A percentile compares a stretch with the other conserved stretches of the same genome.
phyloP scores from a whole-genome alignment of 2,888 invertebrate species.

The Muschampia plurimacula region DNA sequence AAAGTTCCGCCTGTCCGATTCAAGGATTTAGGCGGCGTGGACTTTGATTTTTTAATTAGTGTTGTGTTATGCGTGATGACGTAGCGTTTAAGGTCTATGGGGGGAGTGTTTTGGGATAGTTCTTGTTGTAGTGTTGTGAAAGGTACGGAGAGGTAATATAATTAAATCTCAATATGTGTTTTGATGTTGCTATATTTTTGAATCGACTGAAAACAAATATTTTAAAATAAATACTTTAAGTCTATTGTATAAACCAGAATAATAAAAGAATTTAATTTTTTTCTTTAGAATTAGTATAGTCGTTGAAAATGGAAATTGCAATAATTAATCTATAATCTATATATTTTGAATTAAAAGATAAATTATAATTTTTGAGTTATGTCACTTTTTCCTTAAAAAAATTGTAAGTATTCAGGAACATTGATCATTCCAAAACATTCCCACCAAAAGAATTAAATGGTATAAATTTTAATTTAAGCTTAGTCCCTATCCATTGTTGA shows the following conservation, averaged over 20 bases:
- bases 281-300: background rate
- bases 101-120: slow-evolving; percentile 38
- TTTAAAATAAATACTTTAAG: background rate
- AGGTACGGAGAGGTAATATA: no score
- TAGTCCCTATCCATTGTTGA: slow-evolving; percentile 59
- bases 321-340: background rate
- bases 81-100: slow-evolving; percentile 48
- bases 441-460: slow-evolving; percentile 8
- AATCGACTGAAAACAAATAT: background rate
- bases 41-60: slow-evolving; percentile 56
- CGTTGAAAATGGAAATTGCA: background rate
- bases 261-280: background rate
- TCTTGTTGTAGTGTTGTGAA: no score
- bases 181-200: background rate
- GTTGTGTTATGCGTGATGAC: slow-evolving; percentile 58
- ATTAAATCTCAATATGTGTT: background rate
- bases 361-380: background rate
- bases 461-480: slow-evolving; percentile 49
- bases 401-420: background rate
- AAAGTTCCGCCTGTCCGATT: slow-evolving; percentile 79
- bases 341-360: no score
- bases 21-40: slow-evolving; percentile 73
- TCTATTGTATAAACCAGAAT: background rate
- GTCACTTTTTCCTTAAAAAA: background rate
- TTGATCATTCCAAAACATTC: slow-evolving; percentile 25